Evolutionary conservation across 2,888 invertebrate genomes (phyloP).

Genomic region (Conistra vaccinii): DNA sequence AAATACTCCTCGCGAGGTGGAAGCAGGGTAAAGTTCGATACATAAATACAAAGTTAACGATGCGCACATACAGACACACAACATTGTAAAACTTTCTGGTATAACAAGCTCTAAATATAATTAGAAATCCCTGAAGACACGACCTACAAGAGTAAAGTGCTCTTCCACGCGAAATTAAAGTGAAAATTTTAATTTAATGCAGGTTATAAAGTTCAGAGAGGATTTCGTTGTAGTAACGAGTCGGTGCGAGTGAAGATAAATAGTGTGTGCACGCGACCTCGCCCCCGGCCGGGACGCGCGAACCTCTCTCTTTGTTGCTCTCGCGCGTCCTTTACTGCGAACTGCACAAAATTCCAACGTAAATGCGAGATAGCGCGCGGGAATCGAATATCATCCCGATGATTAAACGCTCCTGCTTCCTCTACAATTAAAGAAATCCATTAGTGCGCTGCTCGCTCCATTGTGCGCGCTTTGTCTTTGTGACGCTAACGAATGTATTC

Average conservation of each 20-base stretch:
- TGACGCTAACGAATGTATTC: constrained; percentile 86
- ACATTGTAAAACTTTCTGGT: constrained; percentile 41
- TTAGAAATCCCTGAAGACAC: constrained; percentile 56
- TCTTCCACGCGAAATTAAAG: constrained; percentile 56
- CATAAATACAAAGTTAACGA: constrained; percentile 86
- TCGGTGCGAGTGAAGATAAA: constrained; percentile 79
- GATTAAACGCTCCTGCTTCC: constrained; percentile 75
- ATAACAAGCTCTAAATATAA: constrained; percentile 52
- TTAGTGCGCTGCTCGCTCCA: constrained; percentile 69
- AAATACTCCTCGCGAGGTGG: constrained; percentile 66
- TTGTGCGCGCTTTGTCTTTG: constrained; percentile 75
- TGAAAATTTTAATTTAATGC: constrained; percentile 71
- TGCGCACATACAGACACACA: constrained; percentile 79
- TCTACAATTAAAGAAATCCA: constrained; percentile 74
- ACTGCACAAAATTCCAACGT: constrained; percentile 76
- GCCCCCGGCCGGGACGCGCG: constrained; percentile 83
- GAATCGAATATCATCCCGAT: constrained; percentile 73
- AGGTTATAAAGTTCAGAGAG: constrained; percentile 72
- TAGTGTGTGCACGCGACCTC: constrained; percentile 83
- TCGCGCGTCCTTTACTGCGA: constrained; percentile 79
- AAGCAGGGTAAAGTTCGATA: constrained; percentile 81
- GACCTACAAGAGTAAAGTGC: constrained; percentile 38
- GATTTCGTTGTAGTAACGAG: constrained; percentile 66
- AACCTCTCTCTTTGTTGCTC: constrained; percentile 85
- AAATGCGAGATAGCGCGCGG: constrained; percentile 68